Base-by-base conservation (phyloP, 35 echinoderm and acorn worm genomes). In the Heliocidaris tuberculata region DNA sequence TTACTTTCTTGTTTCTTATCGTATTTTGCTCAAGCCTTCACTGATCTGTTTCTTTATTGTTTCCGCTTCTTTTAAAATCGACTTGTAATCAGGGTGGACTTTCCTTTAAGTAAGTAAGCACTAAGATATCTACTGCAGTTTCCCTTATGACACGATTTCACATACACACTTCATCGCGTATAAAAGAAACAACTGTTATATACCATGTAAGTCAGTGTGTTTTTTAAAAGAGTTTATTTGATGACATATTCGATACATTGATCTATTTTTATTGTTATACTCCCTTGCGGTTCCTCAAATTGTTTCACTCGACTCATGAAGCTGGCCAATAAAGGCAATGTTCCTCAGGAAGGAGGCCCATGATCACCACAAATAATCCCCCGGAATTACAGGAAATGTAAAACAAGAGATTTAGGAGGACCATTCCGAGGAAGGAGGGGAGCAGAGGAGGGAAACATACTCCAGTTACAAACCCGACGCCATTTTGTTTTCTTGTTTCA, bases 401-500 rank as follows among this genome's bases (percentile, higher is more conserved):
- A 78, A 78, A 78, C 19, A 24, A 27, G 65, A 78, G 27, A 78
- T 27, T 78, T 78, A 78, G 65, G 27, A 78, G 65, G 65, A 78
- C 21, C 21, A 78, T 78, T 78, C 65, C 31, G 29, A 17, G 87
- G 32, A 89, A 89, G 47, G 47, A 48, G 87, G 87, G 87, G 47
- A 32, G 8, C 87, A 32, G 87, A 89, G 87, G 87, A 89, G 87
- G 87, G 31, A 9, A 47, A 19, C 87, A 32, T 89, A 89, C 87
- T 89, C 87, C 31, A 47, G 31, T 89, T 89, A 89, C 87, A 89
- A 47, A 32, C 31, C 47, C 32, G 87, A 89, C 87, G 87, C 87
- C 87, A 89, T 89, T 89, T 89, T 89, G 87, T 78, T 78, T 78
- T 78, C 65, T 78, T 78, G 65, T 78, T 78, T n/a, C 16, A 89